phyloP scores from a whole-genome alignment of 2,797 vertebrate genomes.

The Rhinogobio ventralis region DNA sequence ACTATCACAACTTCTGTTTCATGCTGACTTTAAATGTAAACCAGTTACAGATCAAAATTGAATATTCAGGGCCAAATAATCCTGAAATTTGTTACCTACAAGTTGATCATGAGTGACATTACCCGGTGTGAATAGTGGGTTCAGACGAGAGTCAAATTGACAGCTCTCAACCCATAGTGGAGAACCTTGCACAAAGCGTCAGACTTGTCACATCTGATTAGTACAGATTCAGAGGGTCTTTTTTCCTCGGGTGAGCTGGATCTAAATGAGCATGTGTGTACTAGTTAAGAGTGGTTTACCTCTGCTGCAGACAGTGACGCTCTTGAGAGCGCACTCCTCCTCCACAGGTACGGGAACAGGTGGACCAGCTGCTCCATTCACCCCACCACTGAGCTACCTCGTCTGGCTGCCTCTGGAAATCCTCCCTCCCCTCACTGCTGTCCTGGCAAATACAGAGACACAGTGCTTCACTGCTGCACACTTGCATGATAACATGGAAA shows the following conservation, averaged over 20 bases:
- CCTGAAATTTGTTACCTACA: slow-evolving; percentile 29
- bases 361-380: slow-evolving; percentile 93
- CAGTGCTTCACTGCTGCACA: slow-evolving; percentile 57
- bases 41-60: not conserved
- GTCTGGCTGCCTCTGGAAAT: slow-evolving; percentile 76
- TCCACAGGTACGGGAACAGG: slow-evolving; percentile 89
- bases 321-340: slow-evolving; percentile 89
- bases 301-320: slow-evolving; percentile 88
- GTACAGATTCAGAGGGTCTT: not conserved
- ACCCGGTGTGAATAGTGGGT: slow-evolving; percentile 50
- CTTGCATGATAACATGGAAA: slow-evolving; percentile 27
- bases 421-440: slow-evolving; percentile 86
- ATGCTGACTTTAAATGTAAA: slow-evolving; percentile 8
- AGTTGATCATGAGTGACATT: slow-evolving; percentile 50
- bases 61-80: slow-evolving; percentile 34
- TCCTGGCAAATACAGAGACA: slow-evolving; percentile 80
- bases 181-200: slow-evolving; percentile 27
- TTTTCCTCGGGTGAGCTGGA: not conserved
- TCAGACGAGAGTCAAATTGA: slow-evolving; percentile 51
- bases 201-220: slow-evolving; percentile 42
- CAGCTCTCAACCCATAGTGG: slow-evolving; percentile 19
- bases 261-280: not conserved
- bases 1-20: not conserved
- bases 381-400: slow-evolving; percentile 93
- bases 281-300: slow-evolving; percentile 69